Evolutionary conservation across 2,797 vertebrate genomes (phyloP).

Genomic region (Gouania willdenowi): DNA sequence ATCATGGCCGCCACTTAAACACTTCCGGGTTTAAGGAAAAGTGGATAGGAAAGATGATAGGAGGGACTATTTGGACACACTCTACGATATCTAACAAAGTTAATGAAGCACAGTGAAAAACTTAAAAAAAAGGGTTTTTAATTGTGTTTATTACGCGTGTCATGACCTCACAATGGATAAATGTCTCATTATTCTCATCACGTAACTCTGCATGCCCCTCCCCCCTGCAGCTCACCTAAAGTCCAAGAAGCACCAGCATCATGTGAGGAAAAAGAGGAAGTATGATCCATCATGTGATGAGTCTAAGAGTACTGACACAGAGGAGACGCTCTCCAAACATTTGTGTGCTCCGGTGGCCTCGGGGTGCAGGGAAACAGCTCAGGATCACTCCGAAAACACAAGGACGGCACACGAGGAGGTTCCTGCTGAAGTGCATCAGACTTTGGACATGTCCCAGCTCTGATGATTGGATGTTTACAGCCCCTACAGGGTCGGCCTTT

Average conservation of each 20-base stretch:
- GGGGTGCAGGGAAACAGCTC: conserved; percentile 11
- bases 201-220: too few relatives aligned
- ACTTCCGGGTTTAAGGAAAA: too few relatives aligned
- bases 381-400: conserved; percentile 19
- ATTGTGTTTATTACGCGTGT: too few relatives aligned
- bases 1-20: too few relatives aligned
- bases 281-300: conserved; percentile 35
- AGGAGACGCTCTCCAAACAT: conserved; percentile 23
- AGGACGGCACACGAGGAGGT: conserved; percentile 18
- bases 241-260: conserved; percentile 87
- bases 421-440: conserved; percentile 20
- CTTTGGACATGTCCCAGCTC: neutral
- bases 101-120: too few relatives aligned
- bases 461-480: neutral
- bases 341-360: conserved; percentile 5
- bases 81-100: too few relatives aligned
- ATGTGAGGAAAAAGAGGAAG: conserved; percentile 83
- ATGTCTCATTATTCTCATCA: too few relatives aligned
- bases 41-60: too few relatives aligned
- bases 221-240: conserved; percentile 82
- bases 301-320: neutral
- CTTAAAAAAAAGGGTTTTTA: too few relatives aligned
- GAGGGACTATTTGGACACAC: too few relatives aligned
- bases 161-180: too few relatives aligned
- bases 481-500: neutral